Evolutionary conservation across 2,113 vertebrate genomes (phyloP).

Genomic region (Raja brachyura): DNA sequence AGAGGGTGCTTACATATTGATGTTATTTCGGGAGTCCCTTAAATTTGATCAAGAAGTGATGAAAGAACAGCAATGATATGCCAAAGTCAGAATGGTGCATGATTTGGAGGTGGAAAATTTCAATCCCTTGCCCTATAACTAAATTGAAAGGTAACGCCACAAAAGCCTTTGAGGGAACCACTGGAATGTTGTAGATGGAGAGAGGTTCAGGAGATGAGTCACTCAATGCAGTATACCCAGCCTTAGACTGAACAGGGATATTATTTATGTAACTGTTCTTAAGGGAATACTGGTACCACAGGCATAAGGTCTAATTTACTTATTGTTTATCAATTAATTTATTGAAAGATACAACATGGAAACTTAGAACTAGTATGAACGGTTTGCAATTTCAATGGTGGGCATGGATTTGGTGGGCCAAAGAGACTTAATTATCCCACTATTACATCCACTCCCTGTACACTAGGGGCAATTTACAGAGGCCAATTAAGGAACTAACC

Average conservation of each 20-base stretch:
- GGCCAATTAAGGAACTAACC: too few species aligned
- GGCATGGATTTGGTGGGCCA: too few species aligned
- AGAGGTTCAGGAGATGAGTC: not conserved
- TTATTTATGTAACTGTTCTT: not conserved
- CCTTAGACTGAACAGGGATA: not conserved
- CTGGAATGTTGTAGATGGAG: not conserved
- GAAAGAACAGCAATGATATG: not conserved
- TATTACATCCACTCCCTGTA: too few species aligned
- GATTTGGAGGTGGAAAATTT: not conserved
- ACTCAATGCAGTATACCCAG: not conserved
- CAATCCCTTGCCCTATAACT: not conserved
- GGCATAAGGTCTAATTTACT: not conserved
- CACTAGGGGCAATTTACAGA: too few species aligned
- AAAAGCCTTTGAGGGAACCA: not conserved
- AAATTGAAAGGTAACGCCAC: not conserved
- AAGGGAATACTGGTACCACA: not conserved
- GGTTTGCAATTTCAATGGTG: too few species aligned
- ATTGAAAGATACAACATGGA: too few species aligned
- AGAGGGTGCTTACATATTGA: not conserved
- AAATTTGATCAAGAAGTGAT: not conserved
- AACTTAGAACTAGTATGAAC: too few species aligned
- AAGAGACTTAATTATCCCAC: too few species aligned
- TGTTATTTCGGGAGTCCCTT: not conserved
- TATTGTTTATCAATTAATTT: not conserved
- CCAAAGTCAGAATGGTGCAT: not conserved